Evolutionary conservation across 2,113 vertebrate species (phyloP).

Genomic region (Sylvia atricapilla): DNA sequence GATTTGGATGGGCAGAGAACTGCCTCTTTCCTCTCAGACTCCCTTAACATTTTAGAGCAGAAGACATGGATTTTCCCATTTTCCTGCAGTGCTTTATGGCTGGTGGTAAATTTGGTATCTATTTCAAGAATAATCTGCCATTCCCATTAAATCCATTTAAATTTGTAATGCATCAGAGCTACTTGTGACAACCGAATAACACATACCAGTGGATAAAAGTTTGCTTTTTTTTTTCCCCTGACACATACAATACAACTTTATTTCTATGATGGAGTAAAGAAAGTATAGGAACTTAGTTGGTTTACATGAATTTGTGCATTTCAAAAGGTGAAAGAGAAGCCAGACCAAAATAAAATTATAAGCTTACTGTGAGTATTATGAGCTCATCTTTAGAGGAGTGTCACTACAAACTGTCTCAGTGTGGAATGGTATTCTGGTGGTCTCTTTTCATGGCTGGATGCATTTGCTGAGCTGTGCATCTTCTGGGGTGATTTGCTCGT

Average conservation of each 20-base stretch:
- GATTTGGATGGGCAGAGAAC: not conserved
- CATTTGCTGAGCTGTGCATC: not conserved
- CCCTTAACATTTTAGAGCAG: not conserved
- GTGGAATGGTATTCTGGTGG: not conserved
- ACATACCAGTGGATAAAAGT: not conserved
- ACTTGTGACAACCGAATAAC: not conserved
- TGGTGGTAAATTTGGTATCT: not conserved
- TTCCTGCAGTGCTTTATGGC: not conserved
- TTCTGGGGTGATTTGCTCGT: not conserved
- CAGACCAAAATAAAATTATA: not conserved
- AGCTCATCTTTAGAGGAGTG: not conserved
- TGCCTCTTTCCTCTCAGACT: fast-evolving
- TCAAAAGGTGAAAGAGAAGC: not conserved
- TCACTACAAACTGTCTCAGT: fast-evolving
- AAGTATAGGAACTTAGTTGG: not conserved
- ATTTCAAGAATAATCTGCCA: not conserved
- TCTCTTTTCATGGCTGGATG: not conserved
- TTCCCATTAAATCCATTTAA: not conserved
- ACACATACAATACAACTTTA: not conserved
- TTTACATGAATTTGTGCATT: not conserved
- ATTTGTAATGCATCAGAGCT: not conserved
- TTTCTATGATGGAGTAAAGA: not conserved
- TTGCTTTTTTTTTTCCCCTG: not conserved
- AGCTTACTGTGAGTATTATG: not conserved
- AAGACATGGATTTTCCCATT: not conserved